Evolutionary conservation across 53 echinoderm and acorn worm species (phyloP).

Genomic region (Patiria pectinifera): DNA sequence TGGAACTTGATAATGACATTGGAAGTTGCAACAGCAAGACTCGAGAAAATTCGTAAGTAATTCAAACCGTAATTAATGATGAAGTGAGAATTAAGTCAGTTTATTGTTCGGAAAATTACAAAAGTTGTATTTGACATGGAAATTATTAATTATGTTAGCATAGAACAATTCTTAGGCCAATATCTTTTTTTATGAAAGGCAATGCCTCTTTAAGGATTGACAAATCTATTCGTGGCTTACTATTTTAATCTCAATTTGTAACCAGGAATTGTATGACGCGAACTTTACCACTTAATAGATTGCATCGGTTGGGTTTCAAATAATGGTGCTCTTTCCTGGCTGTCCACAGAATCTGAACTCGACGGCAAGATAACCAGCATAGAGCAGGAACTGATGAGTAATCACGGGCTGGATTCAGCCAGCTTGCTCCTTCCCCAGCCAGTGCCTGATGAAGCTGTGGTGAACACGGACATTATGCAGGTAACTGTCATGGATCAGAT

Average conservation of each 20-base stretch:
- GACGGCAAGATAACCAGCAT: not conserved
- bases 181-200: too few species aligned
- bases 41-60: slow-evolving; percentile 36
- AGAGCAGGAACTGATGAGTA: not conserved
- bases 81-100: not conserved
- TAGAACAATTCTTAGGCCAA: too few species aligned
- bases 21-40: slow-evolving; percentile 35
- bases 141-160: too few species aligned
- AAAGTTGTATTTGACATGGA: too few species aligned
- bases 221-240: too few species aligned
- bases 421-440: not conserved
- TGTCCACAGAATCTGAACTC: not conserved
- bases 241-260: too few species aligned
- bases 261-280: too few species aligned
- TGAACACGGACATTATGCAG: not conserved
- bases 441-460: not conserved
- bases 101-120: not conserved
- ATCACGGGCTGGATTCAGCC: not conserved
- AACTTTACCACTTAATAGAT: too few species aligned
- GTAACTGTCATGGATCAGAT: not conserved
- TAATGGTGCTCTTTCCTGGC: not conserved
- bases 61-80: not conserved
- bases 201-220: too few species aligned
- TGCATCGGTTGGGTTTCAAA: not conserved
- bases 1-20: not conserved